Conservation (phyloP, 2,113 vertebrate species). For the Machaerirhynchus nigripectus region DNA sequence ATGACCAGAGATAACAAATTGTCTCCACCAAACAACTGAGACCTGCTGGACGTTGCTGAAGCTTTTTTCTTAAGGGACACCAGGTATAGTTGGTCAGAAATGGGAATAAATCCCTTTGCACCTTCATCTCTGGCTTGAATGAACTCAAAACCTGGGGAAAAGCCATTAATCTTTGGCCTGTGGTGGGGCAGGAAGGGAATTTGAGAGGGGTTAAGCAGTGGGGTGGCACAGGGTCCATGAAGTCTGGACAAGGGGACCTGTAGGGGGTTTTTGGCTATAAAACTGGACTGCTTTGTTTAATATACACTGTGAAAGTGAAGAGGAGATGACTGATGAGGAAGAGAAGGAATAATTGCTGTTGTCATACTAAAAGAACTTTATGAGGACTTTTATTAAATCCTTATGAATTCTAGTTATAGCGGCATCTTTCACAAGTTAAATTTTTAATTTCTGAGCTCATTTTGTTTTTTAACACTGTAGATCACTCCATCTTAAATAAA, state of each 20-base stretch:
- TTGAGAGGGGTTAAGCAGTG: not conserved
- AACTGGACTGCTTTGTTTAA: not conserved
- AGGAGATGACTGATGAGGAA: not conserved
- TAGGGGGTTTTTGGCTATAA: not conserved
- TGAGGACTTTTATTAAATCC: constrained; percentile 9
- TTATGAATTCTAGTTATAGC: constrained; percentile 4
- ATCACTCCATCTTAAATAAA: not conserved
- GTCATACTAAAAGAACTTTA: not conserved
- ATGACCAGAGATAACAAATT: not conserved
- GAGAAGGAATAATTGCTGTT: not conserved
- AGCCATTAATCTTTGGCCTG: not conserved
- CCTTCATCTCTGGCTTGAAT: not conserved
- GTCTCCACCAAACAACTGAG: not conserved
- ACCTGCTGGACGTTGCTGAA: rapidly evolving
- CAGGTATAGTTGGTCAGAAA: not conserved
- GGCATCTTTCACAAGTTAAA: not conserved
- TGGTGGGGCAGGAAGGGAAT: not conserved
- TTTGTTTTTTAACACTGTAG: not conserved
- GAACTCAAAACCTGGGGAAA: not conserved
- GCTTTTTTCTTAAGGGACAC: not conserved
- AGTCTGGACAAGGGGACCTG: not conserved
- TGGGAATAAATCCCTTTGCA: not conserved
- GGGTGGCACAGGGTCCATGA: not conserved
- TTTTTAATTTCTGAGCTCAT: constrained; percentile 37
- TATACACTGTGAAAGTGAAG: not conserved